Evolutionary conservation across 64 coral and sea anemone species (phyloP).

Genomic region (Acropora yongei): DNA sequence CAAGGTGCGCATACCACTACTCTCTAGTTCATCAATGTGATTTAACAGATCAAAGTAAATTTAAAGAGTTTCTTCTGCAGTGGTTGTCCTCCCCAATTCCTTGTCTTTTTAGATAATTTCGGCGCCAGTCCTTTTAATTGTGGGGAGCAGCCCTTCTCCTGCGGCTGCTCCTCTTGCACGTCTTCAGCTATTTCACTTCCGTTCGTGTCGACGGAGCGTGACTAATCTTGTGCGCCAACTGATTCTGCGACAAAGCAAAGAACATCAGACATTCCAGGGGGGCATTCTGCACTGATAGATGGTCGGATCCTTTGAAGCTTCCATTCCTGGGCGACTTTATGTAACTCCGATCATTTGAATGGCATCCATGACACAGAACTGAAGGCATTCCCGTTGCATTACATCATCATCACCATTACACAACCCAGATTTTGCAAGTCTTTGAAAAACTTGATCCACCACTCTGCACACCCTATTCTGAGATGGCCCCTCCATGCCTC

Average conservation of each 20-base stretch:
- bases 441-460: constrained; percentile 41
- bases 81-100: constrained; percentile 12
- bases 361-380: constrained; percentile 30
- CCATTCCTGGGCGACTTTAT: constrained; percentile 2
- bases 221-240: constrained; percentile 17
- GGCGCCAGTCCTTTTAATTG: neutral
- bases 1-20: too few relatives aligned
- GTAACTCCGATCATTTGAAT: neutral
- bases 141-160: constrained; percentile 32
- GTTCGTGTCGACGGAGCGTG: constrained; percentile 19
- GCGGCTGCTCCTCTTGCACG: constrained; percentile 11
- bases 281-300: constrained; percentile 12
- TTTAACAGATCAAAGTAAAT: too few relatives aligned
- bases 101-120: constrained; percentile 43
- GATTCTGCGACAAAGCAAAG: neutral
- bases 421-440: constrained; percentile 28
- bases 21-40: too few relatives aligned
- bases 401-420: neutral
- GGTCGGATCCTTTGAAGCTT: constrained; percentile 21
- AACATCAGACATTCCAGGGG: neutral
- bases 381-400: neutral
- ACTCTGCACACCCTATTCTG: neutral
- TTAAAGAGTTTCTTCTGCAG: too few relatives aligned
- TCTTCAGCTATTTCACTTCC: neutral
- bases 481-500: neutral